phyloP scores from a whole-genome alignment of 2,797 vertebrate genomes.

The Rhyacichthys aspro region DNA sequence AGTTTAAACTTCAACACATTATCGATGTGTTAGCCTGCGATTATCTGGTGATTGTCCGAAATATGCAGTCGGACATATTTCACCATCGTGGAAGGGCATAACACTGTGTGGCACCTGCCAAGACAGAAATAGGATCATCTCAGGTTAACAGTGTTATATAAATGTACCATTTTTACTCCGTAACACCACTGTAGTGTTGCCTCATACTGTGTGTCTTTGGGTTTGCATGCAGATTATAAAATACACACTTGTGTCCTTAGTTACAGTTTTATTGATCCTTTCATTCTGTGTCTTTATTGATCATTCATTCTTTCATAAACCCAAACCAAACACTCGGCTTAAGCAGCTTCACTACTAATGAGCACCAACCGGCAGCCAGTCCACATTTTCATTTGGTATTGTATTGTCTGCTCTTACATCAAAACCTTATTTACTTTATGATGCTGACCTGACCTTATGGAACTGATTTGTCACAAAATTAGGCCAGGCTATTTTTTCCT shows the following conservation, averaged over 20 bases:
- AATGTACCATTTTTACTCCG: not conserved
- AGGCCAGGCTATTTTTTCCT: no score
- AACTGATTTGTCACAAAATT: not conserved
- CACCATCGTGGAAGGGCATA: no score
- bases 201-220: not conserved
- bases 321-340: constrained; percentile 36
- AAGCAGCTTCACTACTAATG: constrained; percentile 47
- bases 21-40: no score
- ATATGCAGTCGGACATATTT: no score
- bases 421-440: constrained; percentile 1
- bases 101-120: not conserved
- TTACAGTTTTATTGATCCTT: constrained; percentile 51
- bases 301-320: constrained; percentile 41
- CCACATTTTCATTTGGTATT: not conserved
- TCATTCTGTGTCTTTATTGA: no score
- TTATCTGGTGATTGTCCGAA: no score
- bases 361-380: constrained; percentile 26
- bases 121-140: not conserved
- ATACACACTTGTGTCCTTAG: constrained; percentile 31
- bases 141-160: constrained; percentile 10
- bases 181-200: not conserved
- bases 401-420: not conserved
- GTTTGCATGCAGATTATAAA: constrained; percentile 9
- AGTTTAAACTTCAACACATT: no score
- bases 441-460: not conserved